Conservation (phyloP, 2,888 invertebrate genomes). For the Taenaris catops region DNA sequence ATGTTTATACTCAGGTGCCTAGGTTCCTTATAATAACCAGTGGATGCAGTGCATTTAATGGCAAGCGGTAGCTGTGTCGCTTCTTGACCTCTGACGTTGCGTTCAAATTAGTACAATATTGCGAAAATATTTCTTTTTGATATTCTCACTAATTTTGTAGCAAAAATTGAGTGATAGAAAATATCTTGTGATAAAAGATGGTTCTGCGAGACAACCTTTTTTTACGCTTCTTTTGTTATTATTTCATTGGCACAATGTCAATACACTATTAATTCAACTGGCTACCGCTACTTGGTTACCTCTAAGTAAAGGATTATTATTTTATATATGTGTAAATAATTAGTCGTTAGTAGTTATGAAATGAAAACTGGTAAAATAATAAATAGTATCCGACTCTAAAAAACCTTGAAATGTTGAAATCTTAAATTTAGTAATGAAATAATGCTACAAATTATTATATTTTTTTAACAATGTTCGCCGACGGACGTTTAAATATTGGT, state of each 20-base stretch:
- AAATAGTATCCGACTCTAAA: too few species aligned
- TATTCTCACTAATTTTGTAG: neutral
- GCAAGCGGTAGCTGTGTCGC: constrained; percentile 24
- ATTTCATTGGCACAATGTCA: neutral
- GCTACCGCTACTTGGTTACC: too few species aligned
- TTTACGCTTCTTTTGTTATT: neutral
- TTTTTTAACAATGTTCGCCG: too few species aligned
- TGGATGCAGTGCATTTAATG: constrained; percentile 27
- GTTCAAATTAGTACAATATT: constrained; percentile 1
- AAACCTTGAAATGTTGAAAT: too few species aligned
- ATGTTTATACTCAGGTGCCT: constrained; percentile 38
- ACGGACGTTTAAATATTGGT: too few species aligned
- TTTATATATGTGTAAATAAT: too few species aligned
- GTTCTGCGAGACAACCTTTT: neutral
- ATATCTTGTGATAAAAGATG: neutral
- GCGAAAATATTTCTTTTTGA: constrained; percentile 2
- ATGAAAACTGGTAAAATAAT: too few species aligned
- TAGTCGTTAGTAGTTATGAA: too few species aligned
- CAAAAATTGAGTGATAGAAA: neutral
- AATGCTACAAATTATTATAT: too few species aligned
- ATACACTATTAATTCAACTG: too few species aligned
- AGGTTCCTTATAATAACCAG: constrained; percentile 29
- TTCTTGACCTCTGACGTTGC: constrained; percentile 18
- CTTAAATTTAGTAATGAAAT: too few species aligned
- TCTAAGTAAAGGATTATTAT: too few species aligned